Evolutionary conservation across 2,888 invertebrate species (phyloP), one percentile per base, ranked within the genome.

Genomic region (Rhorus exstirpatorius): DNA sequence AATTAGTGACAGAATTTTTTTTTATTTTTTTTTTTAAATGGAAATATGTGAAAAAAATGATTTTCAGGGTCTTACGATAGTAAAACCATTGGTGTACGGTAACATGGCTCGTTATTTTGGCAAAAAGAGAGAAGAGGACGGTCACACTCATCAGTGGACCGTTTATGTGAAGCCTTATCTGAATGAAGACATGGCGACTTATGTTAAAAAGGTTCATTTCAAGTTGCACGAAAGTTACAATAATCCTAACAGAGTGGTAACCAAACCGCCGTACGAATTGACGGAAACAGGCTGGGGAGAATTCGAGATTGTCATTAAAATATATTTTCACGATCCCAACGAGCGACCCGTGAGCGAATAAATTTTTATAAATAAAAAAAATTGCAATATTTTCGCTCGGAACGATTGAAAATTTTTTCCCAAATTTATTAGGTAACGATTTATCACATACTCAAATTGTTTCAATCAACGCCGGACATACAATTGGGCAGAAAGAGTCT

Each of bases 251-350:
- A 94, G 99, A 91, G 97, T 99, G 85, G 95, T 99, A 0, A 97
- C 97, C 0, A 98, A 98, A 91, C 98, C 99, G 0, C 99, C 99
- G 0, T 99, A 98, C 91, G 99, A 99, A 94, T 96, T 99, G 4
- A 98, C 97, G 0, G 99, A 99, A 93, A 99, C 99, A 0, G 99
- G 99, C 0, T 99, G 99, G 99, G 99, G 99, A 86, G 99, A 99
- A 94, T 99, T 99, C 93, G 99, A 99, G 93, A 97, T 99, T 85
- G 97, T 98, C 41, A 99, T 99, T 72, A 99, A 99, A 93, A 97
- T 99, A 83, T 98, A 98, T 93, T 99, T 99, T 89, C 97, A 97
- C 91, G 99, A 99, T 94, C 97, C 98, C 0, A 98, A 98, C 90
- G 99, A 99, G 93, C 94, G 97, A 91, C 97, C 98, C 14, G 98